Evolutionary conservation across 2,797 vertebrate genomes (phyloP), one percentile per base, ranked within the genome.

Genomic region (Mormyrus hasselquistii): DNA sequence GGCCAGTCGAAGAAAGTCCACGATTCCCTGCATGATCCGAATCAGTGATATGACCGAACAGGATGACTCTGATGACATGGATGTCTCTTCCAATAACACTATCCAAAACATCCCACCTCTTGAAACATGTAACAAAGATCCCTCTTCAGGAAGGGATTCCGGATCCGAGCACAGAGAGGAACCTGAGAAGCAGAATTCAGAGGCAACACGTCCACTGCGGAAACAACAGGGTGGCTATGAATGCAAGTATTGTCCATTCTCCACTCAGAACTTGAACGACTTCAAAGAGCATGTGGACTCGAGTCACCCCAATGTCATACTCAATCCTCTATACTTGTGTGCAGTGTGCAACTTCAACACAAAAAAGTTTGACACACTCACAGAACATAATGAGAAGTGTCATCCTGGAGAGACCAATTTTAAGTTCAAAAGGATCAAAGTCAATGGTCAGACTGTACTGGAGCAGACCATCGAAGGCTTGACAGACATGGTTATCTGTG

Each of bases 1-100:
- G 98, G 98, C 98, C 57, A 97, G 97, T 93, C 97, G 97, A 91
- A 97, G 98, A 59, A 99, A 99, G 91, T 98, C 97, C 2, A 97
- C 97, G 3, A 97, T 94, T 79, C 98, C 98, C 0, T 98, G 97
- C 92, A 97, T 99, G 97, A 96, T 99, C 41, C 94, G 96, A 90
- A 93, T 96, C 73, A 94, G 94, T 0, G 95, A 97, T 91, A 91
- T 95, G 0, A 12, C 93, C 0, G 95, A 96, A 44, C 95, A 96
- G 86, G 95, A 95, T 3, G 90, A 92, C 0, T 12, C 92, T 0
- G 92, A 94, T 89, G 93, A 94, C 0, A 0, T 41, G 88, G 96
- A 96, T 34, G 90, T 95, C 82, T 92, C 94, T 47, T 94, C 93
- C 90, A 95, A 96, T 41, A 82, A 91, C 10, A 91, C 92, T 91